phyloP scores from a whole-genome alignment of 2,888 invertebrate species.

The Xanthorhoe spadicearia region DNA sequence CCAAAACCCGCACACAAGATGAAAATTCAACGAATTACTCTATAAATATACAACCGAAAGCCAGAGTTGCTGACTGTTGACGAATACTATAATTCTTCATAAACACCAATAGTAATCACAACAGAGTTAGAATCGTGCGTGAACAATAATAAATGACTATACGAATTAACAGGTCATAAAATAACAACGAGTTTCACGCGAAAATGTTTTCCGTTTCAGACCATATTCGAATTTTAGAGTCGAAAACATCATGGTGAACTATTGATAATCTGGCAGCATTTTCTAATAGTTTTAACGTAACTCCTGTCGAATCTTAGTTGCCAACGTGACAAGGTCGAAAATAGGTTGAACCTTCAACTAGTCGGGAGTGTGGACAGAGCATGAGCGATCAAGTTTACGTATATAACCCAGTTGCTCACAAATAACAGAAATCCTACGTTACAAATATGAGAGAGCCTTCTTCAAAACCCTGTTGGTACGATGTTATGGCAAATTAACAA shows the following conservation, averaged over 20 bases:
- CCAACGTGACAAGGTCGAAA: conserved; percentile 38
- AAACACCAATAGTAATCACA: conserved; percentile 56
- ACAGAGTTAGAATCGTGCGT: conserved; percentile 45
- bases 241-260: conserved; percentile 47
- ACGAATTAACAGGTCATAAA: conserved; percentile 39
- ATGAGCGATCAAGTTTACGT: conserved; percentile 36
- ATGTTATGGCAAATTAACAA: conserved; percentile 8
- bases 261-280: conserved; percentile 39
- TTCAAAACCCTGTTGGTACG: conserved; percentile 29
- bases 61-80: conserved; percentile 48
- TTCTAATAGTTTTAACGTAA: conserved; percentile 26
- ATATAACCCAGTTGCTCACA: conserved; percentile 44
- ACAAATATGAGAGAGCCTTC: conserved; percentile 24
- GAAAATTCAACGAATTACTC: conserved; percentile 40
- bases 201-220: conserved; percentile 44
- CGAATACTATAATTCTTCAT: conserved; percentile 52
- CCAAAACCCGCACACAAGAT: conserved; percentile 37
- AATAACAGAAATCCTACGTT: conserved; percentile 11
- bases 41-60: conserved; percentile 37
- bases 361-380: conserved; percentile 37
- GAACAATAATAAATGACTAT: conserved; percentile 40
- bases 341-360: conserved; percentile 36
- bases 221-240: conserved; percentile 33
- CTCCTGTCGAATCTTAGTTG: conserved; percentile 30
- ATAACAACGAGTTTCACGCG: conserved; percentile 42